These are phyloP conservation scores for Magallana angulata DNA, from an alignment of 1,140 invertebrate species.

Conservation along the genomic window DNA sequence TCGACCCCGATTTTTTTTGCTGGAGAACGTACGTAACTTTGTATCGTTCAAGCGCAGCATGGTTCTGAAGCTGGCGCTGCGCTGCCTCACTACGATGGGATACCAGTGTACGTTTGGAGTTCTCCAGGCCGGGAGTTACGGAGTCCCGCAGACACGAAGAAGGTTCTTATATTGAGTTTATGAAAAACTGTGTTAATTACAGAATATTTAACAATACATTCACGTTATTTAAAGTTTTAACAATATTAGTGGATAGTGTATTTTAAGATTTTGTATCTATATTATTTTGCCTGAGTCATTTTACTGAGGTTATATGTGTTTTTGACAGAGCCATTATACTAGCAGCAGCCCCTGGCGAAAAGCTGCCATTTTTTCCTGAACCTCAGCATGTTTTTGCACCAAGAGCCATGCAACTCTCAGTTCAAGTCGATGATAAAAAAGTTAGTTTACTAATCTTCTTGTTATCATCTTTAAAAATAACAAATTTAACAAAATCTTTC, in stretches of 20 bases:
- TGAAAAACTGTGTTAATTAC: constrained; percentile 88
- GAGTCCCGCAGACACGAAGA: constrained; percentile 90
- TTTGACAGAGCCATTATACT: constrained; percentile 87
- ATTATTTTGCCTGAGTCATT: too few species aligned
- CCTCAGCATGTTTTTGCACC: constrained; percentile 89
- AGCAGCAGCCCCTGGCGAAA: constrained; percentile 90
- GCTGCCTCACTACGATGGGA: constrained; percentile 90
- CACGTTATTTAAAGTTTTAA: too few species aligned
- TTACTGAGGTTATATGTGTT: not conserved
- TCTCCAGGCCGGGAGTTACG: constrained; percentile 92
- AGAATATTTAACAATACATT: constrained; percentile 64
- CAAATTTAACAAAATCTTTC: too few species aligned
- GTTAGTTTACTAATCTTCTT: constrained; percentile 62
- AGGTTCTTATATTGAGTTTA: constrained; percentile 79
- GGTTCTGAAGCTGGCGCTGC: constrained; percentile 90
- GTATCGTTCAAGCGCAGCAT: constrained; percentile 90
- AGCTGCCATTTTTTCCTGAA: constrained; percentile 89
- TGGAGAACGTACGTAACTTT: constrained; percentile 94
- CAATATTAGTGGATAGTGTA: too few species aligned
- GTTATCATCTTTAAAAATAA: too few species aligned
- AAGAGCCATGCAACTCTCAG: constrained; percentile 85
- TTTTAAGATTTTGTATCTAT: too few species aligned
- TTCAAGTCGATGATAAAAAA: constrained; percentile 87
- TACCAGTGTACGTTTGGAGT: constrained; percentile 94
- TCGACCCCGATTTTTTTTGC: constrained; percentile 89